These are phyloP conservation scores for Gonocerus acuteangulatus DNA, from an alignment of 2,888 invertebrate genomes.

Conservation along the genomic window DNA sequence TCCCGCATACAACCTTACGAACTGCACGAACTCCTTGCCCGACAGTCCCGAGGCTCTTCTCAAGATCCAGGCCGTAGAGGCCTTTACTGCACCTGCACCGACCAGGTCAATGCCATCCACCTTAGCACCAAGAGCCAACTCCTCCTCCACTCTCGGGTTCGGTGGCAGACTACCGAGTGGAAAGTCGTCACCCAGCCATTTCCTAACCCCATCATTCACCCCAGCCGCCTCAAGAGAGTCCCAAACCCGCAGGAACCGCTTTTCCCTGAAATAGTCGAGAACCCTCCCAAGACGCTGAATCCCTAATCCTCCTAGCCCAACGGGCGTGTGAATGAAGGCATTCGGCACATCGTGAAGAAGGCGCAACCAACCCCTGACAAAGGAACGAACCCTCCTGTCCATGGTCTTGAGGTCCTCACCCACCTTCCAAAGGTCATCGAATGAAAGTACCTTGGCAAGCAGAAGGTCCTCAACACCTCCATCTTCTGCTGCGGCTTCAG, in stretches of 20 bases:
- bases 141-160: neutral
- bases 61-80: neutral
- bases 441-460: neutral
- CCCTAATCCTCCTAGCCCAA: neutral
- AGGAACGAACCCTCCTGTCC: neutral
- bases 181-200: neutral
- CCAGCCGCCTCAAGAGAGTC: neutral
- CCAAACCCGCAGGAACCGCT: neutral
- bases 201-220: too few species aligned
- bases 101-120: neutral
- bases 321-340: neutral
- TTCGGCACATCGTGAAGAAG: neutral
- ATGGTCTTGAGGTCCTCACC: too few species aligned
- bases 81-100: neutral
- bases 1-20: conserved; percentile 31
- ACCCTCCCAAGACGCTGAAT: neutral
- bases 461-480: neutral
- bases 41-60: neutral
- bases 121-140: neutral
- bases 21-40: neutral
- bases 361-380: neutral
- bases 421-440: neutral
- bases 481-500: conserved; percentile 2
- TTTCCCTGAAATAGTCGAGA: neutral
- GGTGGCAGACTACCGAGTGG: neutral